These are phyloP conservation scores for Amphiprion clarkii DNA, from an alignment of 2,797 vertebrate genomes.

Conservation along the genomic window DNA sequence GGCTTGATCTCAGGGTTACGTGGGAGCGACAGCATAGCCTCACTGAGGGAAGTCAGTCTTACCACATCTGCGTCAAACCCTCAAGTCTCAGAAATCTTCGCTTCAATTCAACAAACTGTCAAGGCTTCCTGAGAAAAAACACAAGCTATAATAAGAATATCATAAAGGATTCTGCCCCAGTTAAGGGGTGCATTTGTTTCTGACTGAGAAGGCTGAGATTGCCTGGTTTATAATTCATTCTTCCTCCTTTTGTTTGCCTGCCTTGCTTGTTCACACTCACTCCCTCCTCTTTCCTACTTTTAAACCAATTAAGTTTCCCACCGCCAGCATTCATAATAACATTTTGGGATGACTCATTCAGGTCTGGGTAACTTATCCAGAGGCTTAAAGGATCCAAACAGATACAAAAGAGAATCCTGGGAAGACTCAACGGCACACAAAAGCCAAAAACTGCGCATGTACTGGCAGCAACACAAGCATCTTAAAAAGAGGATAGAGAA, in stretches of 20 bases:
- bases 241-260: conserved; percentile 12
- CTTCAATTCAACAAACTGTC: background rate
- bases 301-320: conserved; percentile 34
- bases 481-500: background rate
- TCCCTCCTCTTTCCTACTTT: background rate
- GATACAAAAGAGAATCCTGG: conserved; percentile 20
- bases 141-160: background rate
- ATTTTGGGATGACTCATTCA: conserved; percentile 64
- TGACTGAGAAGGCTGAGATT: conserved; percentile 19
- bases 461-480: background rate
- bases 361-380: conserved; percentile 26
- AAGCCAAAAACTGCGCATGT: conserved; percentile 16
- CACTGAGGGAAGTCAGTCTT: background rate
- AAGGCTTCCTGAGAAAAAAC: background rate
- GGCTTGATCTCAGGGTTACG: background rate
- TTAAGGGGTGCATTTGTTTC: conserved; percentile 35
- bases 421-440: conserved; percentile 13
- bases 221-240: conserved; percentile 50
- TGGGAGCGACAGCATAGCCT: background rate
- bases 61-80: conserved; percentile 31
- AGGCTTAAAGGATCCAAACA: conserved; percentile 40
- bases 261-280: background rate
- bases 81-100: background rate
- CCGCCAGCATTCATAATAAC: conserved; percentile 15
- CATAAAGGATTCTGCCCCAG: conserved; percentile 28